Base-by-base conservation (phyloP, 1,140 invertebrate genomes). In the Saccostrea echinata region DNA sequence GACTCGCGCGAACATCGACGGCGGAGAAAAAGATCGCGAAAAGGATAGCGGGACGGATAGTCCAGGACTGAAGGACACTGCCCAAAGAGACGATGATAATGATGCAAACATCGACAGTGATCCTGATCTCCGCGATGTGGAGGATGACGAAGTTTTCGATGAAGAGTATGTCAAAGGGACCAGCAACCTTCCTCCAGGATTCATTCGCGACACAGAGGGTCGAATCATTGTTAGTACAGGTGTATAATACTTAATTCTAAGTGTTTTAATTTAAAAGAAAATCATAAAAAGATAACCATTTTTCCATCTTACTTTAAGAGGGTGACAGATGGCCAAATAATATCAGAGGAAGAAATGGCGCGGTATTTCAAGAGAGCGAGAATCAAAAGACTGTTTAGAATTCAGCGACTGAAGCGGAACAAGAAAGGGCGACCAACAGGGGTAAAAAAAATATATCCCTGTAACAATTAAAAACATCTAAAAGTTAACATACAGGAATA, bases 101-200 rank as follows among this genome's bases (percentile, higher is more conserved):
- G 80, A 83, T 53, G 88, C 21, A 11, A 84, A 89, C 18, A 84
- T 80, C 53, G 85, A 83, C n/a, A 84, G 84, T 86, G 84, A 89
- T 35, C 83, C 51, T 0, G 88, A 89, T 30, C 52, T 84, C n/a
- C 80, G 52, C 6, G 85, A 84, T 57, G 83, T 68, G n/a, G 86
- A 85, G 30, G 86, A 89, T n/a, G 88, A 89, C 33, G 85, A 89
- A 33, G 82, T 61, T 43, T 35, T 84, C 18, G 83, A 84, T 61
- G 83, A 88, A 24, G 87, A 80, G n/a, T 68, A 88, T 24, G 84
- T 81, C 35, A 76, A 51, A 27, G 76, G 57, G 21, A 84, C 30
- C 8, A 33, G 24, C 16, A 51, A 68, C 21, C 30, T 87, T n/a
- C 86, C 86, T 12, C 27, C 55, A 43, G 86, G 83, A n/a, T 71